Evolutionary conservation across 2,888 invertebrate genomes (phyloP).

Genomic region (Orthonevra nobilis): DNA sequence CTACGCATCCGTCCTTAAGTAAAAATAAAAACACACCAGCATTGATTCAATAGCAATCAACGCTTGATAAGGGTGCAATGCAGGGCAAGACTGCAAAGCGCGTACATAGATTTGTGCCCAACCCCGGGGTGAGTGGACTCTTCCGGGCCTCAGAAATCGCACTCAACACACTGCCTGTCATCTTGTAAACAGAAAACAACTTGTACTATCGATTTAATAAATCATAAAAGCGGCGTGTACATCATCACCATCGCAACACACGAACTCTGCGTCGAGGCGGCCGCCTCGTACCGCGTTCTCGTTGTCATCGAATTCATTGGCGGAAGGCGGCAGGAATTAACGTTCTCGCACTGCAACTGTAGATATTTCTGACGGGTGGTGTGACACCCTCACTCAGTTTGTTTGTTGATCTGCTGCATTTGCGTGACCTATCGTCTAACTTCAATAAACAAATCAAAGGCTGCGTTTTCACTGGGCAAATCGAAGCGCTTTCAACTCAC

Average conservation of each 20-base stretch:
- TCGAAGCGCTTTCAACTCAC: constrained; percentile 23
- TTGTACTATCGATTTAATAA: constrained; percentile 70
- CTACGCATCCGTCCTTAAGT: constrained; percentile 45
- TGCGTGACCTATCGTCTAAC: constrained; percentile 66
- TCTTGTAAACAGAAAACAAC: constrained; percentile 53
- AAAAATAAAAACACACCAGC: constrained; percentile 48
- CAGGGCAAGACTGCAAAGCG: no score
- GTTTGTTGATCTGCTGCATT: constrained; percentile 41
- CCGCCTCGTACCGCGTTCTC: neutral
- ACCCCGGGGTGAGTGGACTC: constrained; percentile 55
- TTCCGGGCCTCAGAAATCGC: constrained; percentile 39
- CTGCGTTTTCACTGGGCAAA: constrained; percentile 43
- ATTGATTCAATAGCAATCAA: constrained; percentile 32
- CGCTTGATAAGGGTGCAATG: constrained; percentile 44
- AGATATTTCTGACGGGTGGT: neutral
- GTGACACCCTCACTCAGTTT: constrained; percentile 6
- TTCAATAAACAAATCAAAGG: constrained; percentile 67
- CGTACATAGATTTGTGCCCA: no score
- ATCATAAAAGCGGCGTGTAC: constrained; percentile 60
- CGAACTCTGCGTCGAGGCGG: constrained; percentile 7
- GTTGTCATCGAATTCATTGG: constrained; percentile 10
- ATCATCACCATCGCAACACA: constrained; percentile 40
- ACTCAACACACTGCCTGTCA: constrained; percentile 25
- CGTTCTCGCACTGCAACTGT: neutral
- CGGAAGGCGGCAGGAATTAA: constrained; percentile 53